Percentiles rank a stretch among this genome's conserved stretches.
Evolutionary conservation across 2,113 vertebrate genomes (phyloP).

Genomic region (Spea multiplicata): DNA sequence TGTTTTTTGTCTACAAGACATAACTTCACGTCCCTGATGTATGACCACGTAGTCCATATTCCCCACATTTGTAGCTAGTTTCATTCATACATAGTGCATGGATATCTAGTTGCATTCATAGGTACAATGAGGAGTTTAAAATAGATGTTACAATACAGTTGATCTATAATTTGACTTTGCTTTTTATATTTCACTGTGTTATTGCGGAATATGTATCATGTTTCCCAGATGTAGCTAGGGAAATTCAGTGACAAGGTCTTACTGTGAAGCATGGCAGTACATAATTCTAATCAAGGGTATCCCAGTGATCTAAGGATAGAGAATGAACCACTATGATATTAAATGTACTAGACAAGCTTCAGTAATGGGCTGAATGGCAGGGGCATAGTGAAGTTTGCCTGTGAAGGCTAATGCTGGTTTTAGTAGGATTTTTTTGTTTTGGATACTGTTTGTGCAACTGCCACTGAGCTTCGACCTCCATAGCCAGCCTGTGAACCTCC

Average conservation of each 20-base stretch:
- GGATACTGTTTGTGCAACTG: conserved; percentile 18
- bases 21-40: too few relatives aligned
- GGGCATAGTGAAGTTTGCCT: conserved; percentile 15
- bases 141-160: too few relatives aligned
- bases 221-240: too few relatives aligned
- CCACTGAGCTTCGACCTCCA: not conserved
- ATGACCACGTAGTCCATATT: too few relatives aligned
- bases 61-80: too few relatives aligned
- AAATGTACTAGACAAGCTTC: conserved; percentile 25
- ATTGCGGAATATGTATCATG: too few relatives aligned
- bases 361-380: not conserved
- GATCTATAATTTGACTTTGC: too few relatives aligned
- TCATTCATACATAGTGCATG: too few relatives aligned
- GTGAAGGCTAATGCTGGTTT: not conserved
- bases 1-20: too few relatives aligned
- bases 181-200: too few relatives aligned
- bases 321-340: conserved; percentile 11
- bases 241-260: not conserved
- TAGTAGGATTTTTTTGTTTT: conserved; percentile 19
- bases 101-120: too few relatives aligned
- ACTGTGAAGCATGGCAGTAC: not conserved
- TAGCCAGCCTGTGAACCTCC: not conserved
- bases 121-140: too few relatives aligned
- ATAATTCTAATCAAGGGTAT: conserved; percentile 17
- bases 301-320: not conserved